Evolutionary conservation across 1,140 invertebrate species (phyloP).

Genomic region (Pogonomyrmex barbatus): DNA sequence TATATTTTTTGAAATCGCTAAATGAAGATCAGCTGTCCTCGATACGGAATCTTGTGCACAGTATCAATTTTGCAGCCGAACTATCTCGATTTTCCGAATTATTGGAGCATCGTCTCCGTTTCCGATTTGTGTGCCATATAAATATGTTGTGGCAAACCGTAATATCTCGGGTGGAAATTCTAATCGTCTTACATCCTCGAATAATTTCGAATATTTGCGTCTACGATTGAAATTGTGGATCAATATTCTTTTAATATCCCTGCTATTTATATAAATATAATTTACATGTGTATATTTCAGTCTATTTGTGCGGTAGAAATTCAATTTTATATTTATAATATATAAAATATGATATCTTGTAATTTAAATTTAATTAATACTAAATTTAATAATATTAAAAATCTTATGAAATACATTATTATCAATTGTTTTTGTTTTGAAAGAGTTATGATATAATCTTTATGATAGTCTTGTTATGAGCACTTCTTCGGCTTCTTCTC

Average conservation of each 20-base stretch:
- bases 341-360: background rate
- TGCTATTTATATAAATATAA: background rate
- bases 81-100: slow-evolving; percentile 64
- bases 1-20: background rate
- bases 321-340: background rate
- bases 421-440: background rate
- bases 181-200: slow-evolving; percentile 68
- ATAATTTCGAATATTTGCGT: slow-evolving; percentile 47
- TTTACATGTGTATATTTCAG: slow-evolving; percentile 3
- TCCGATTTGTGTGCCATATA: slow-evolving; percentile 52
- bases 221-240: slow-evolving; percentile 38
- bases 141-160: slow-evolving; percentile 64
- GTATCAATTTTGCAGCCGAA: slow-evolving; percentile 7
- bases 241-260: slow-evolving; percentile 4
- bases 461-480: background rate
- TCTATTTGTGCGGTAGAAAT: background rate
- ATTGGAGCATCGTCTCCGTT: slow-evolving; percentile 42
- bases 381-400: background rate
- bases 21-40: slow-evolving; percentile 53
- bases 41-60: background rate
- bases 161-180: slow-evolving; percentile 53
- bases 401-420: background rate
- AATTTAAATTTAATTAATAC: background rate
- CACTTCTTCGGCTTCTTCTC: background rate
- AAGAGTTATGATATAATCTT: background rate